These are phyloP conservation scores for Steinernema feltiae DNA, from an alignment of 1,140 invertebrate species.

Conservation along the genomic window DNA sequence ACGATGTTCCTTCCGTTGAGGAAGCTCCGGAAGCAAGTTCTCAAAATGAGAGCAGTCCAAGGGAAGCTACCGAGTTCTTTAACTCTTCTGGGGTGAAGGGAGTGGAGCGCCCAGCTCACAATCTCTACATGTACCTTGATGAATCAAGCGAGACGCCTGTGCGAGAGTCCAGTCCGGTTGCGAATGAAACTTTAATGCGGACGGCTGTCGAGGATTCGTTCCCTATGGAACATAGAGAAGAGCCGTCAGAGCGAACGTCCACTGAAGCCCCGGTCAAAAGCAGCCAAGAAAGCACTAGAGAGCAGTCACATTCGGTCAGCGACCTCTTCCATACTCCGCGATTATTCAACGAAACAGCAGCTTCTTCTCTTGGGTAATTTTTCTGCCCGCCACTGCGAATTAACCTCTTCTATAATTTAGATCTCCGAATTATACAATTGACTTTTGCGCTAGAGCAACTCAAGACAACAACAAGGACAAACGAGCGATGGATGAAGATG, in stretches of 20 bases:
- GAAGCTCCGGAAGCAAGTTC: not conserved
- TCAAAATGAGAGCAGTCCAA: too few species aligned
- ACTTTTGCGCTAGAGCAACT: not conserved
- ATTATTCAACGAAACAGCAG: not conserved
- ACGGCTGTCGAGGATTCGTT: not conserved
- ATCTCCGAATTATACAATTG: not conserved
- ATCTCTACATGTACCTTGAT: too few species aligned
- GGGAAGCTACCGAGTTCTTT: not conserved
- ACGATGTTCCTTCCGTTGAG: not conserved
- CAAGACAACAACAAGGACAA: not conserved
- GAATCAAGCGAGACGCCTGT: too few species aligned
- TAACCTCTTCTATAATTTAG: not conserved
- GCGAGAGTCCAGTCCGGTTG: too few species aligned
- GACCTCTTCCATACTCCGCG: not conserved
- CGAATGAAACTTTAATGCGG: not conserved
- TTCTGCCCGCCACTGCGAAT: not conserved
- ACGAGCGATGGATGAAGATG: not conserved
- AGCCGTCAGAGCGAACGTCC: not conserved
- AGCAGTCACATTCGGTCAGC: not conserved
- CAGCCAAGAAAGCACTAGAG: not conserved
- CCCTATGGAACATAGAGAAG: not conserved
- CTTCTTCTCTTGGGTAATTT: not conserved
- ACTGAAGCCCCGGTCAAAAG: not conserved
- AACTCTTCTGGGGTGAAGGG: too few species aligned
- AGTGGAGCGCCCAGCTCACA: too few species aligned